Evolutionary conservation across 2,797 vertebrate species (phyloP), one percentile per base, ranked within the genome.

Genomic region (Oreochromis grahami): DNA sequence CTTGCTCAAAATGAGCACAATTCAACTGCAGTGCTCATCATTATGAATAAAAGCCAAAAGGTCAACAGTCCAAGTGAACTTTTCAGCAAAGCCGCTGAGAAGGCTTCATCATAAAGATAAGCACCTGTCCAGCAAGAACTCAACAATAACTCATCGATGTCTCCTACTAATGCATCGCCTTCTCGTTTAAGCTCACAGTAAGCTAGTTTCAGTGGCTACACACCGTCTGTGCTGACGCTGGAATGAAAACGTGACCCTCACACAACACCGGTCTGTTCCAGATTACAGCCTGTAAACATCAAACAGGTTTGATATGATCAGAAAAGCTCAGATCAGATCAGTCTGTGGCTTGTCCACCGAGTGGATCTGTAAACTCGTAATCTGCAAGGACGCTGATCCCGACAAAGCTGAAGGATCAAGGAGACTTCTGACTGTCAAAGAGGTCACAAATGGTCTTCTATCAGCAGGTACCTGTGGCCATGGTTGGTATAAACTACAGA

Each of bases 231-330:
- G 68, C 78, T 45, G 60, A 77, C 34, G 74, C 80, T 81, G 48
- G 52, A 89, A 82, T 83, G 32, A 82, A 81, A 87, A 34, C 13
- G 56, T n/a, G 48, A 68, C 77, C 29, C 41, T 48, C 51, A 41
- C 36, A 51, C 53, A 55, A 70, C 34, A 26, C 81, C 80, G 24
- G 56, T 77, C 43, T 21, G n/a, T 63, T 78, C 55, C 81, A 87
- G 77, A 86, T 81, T 80, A 84, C 43, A 45, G 53, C 36, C 26
- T 83, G 78, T 38, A 74, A 90, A 87, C 83, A 86, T 77, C 72
- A 87, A 83, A 78, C 65, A 76, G 74, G 52, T 68, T 63, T 26
- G 80, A 84, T 55, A 84, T 24, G 15, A 88, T 90, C 79, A 76
- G 85, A 21, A 78, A 45, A 78, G 45, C 65, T 82, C 56, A 50